phyloP scores from a whole-genome alignment of 2,113 vertebrate genomes.

The Cettia cetti region DNA sequence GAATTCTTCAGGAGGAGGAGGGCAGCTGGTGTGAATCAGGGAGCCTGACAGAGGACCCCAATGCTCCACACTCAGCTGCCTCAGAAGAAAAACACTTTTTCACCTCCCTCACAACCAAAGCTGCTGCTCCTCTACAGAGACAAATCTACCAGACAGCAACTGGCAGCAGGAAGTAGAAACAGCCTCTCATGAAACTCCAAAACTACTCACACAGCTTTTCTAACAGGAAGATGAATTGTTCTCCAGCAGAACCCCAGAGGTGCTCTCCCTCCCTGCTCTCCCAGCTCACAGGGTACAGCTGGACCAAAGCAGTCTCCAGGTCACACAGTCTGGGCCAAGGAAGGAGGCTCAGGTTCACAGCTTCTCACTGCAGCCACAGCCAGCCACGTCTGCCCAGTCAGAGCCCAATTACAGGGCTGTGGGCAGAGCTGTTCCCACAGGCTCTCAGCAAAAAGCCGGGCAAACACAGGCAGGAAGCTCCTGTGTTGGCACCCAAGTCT shows the following conservation, averaged over 20 bases:
- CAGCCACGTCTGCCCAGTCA: background rate
- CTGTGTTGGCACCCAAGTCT: fast-evolving
- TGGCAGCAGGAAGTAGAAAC: background rate
- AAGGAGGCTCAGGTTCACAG: background rate
- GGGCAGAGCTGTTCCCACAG: constrained; percentile 15
- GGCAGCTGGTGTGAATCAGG: background rate
- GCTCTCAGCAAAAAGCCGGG: background rate
- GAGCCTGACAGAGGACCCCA: background rate
- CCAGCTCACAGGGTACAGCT: background rate
- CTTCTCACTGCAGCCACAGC: background rate
- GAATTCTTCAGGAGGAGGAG: background rate
- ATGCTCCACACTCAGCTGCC: background rate
- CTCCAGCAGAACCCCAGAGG: background rate
- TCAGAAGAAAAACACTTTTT: background rate
- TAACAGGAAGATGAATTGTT: background rate
- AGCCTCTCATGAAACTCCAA: background rate
- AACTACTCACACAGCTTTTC: background rate
- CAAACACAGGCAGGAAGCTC: background rate
- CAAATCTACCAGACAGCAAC: fast-evolving
- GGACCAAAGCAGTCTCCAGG: background rate
- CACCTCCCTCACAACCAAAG: background rate
- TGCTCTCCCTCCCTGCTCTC: background rate
- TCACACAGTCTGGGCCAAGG: background rate
- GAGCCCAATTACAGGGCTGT: background rate
- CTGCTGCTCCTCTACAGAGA: background rate